Evolutionary conservation across 1,140 invertebrate genomes (phyloP).

Genomic region (Pogonus chalceus): DNA sequence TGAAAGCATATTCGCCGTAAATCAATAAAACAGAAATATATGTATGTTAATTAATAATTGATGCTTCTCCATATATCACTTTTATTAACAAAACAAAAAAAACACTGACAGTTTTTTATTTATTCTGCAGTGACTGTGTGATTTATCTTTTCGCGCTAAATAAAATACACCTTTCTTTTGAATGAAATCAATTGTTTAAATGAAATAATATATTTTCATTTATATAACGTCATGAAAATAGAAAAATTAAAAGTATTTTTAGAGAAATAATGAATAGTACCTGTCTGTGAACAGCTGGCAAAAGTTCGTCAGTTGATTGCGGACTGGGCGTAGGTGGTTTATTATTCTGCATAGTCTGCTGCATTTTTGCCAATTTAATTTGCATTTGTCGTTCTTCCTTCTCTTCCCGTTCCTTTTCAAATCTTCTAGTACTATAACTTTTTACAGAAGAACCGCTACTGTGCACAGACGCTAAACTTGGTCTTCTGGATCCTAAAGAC

Average conservation of each 20-base stretch:
- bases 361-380: slow-evolving; percentile 53
- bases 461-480: slow-evolving; percentile 68
- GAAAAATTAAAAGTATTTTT: not conserved
- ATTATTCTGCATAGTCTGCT: slow-evolving; percentile 32
- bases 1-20: too few species aligned
- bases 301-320: slow-evolving; percentile 63
- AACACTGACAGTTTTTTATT: too few species aligned
- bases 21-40: too few species aligned
- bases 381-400: slow-evolving; percentile 66
- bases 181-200: slow-evolving; percentile 8
- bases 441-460: slow-evolving; percentile 67
- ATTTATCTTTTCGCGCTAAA: not conserved
- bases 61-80: too few species aligned
- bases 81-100: too few species aligned
- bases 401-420: slow-evolving; percentile 65
- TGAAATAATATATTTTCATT: not conserved
- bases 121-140: not conserved
- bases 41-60: too few species aligned
- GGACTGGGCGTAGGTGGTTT: slow-evolving; percentile 57
- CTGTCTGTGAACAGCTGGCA: slow-evolving; percentile 41
- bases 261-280: slow-evolving; percentile 9
- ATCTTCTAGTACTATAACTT: slow-evolving; percentile 64
- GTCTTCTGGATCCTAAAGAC: slow-evolving; percentile 63
- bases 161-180: not conserved
- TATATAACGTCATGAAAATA: not conserved